These are phyloP conservation scores for Poecile montanus DNA, from an alignment of 2,797 vertebrate species.

Conservation along the genomic window DNA sequence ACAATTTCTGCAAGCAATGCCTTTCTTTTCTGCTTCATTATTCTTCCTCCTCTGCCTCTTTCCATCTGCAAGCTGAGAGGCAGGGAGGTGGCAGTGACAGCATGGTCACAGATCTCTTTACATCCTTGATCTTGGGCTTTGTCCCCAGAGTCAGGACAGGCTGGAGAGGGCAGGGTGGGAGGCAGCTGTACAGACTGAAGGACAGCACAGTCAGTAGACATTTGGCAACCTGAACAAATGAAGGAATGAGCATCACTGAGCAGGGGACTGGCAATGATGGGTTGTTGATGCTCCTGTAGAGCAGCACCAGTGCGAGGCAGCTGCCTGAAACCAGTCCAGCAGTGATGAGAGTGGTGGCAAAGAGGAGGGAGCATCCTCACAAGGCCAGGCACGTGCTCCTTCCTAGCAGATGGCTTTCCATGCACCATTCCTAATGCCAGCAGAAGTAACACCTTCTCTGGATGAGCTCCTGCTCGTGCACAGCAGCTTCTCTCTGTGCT, in stretches of 20 bases:
- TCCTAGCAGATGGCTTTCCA: constrained; percentile 74
- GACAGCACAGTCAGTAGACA: not conserved
- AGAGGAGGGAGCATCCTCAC: not conserved
- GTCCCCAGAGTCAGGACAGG: not conserved
- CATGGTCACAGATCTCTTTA: not conserved
- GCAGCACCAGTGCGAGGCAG: not conserved
- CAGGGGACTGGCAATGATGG: fast-evolving
- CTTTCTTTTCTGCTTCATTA: constrained; percentile 5
- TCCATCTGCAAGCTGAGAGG: not conserved
- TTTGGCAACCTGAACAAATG: not conserved
- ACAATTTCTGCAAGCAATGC: not conserved
- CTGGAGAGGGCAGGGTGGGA: not conserved
- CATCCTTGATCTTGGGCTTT: not conserved
- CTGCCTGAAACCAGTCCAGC: not conserved
- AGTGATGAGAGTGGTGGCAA: not conserved
- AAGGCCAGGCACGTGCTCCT: not conserved
- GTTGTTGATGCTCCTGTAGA: not conserved
- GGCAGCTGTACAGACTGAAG: not conserved
- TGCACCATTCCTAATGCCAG: constrained; percentile 78
- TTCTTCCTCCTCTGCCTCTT: not conserved
- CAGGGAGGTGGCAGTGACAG: not conserved
- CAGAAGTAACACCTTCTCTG: constrained; percentile 9
- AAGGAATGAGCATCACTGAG: not conserved
- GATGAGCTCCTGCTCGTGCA: not conserved
- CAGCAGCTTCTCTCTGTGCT: not conserved